These are phyloP conservation scores for Aegypius monachus DNA, from an alignment of 2,113 vertebrate genomes.

Conservation along the genomic window DNA sequence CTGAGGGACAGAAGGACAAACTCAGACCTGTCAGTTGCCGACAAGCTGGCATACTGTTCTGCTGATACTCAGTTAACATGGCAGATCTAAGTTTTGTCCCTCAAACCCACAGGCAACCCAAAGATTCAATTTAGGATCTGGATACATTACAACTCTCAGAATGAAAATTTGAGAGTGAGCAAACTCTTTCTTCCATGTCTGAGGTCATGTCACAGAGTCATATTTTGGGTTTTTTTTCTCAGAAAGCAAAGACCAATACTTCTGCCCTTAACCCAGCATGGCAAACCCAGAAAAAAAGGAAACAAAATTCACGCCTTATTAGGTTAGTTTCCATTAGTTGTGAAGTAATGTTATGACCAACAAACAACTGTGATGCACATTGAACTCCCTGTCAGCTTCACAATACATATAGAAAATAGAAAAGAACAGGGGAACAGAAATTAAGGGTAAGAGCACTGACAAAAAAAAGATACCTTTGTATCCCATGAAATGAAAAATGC, in stretches of 20 bases:
- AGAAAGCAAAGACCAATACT: not conserved
- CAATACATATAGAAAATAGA: not conserved
- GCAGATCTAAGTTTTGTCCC: not conserved
- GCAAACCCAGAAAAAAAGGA: not conserved
- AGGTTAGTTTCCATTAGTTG: not conserved
- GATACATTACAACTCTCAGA: not conserved
- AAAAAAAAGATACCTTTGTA: not conserved
- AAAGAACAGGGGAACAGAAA: not conserved
- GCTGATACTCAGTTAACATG: not conserved
- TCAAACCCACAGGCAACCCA: not conserved
- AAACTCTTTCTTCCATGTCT: not conserved
- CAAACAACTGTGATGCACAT: not conserved
- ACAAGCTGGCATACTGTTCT: not conserved
- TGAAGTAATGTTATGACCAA: not conserved
- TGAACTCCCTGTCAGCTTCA: not conserved
- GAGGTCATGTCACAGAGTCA: not conserved
- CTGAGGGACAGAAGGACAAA: not conserved
- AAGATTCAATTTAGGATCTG: not conserved
- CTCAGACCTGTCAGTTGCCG: not conserved
- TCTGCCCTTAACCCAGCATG: not conserved
- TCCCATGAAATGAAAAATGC: not conserved
- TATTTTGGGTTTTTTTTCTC: not conserved
- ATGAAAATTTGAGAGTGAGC: not conserved
- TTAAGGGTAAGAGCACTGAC: not conserved
- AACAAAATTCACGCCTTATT: not conserved